Conservation (phyloP, 2,888 invertebrate species). For the Bombylius major region DNA sequence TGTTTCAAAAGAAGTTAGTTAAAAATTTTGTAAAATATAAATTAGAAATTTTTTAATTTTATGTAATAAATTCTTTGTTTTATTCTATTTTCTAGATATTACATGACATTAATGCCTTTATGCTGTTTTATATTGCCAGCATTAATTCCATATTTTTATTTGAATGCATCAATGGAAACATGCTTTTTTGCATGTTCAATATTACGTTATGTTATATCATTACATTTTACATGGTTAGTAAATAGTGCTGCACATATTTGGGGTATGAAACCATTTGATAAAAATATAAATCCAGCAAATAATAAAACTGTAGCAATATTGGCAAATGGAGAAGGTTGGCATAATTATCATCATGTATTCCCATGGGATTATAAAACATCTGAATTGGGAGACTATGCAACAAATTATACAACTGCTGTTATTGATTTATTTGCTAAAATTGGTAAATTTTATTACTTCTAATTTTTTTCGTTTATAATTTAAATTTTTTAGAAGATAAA, state of each 20-base stretch:
- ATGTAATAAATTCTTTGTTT: neutral
- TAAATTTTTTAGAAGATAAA: neutral
- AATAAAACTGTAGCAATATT: slow-evolving; percentile 50
- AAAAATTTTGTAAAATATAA: neutral
- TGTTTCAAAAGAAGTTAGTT: slow-evolving; percentile 72
- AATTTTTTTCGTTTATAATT: neutral
- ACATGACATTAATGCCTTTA: slow-evolving; percentile 60
- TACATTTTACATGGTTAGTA: slow-evolving; percentile 85
- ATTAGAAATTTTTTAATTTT: neutral
- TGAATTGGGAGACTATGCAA: slow-evolving; percentile 53
- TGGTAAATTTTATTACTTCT: slow-evolving; percentile 39
- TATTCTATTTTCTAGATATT: slow-evolving; percentile 34
- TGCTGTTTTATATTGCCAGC: slow-evolving; percentile 72
- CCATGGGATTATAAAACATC: slow-evolving; percentile 73
- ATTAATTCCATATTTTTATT: slow-evolving; percentile 58
- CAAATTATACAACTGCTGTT: slow-evolving; percentile 49
- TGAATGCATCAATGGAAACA: slow-evolving; percentile 59
- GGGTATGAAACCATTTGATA: slow-evolving; percentile 83
- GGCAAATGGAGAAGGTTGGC: slow-evolving; percentile 71
- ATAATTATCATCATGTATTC: slow-evolving; percentile 81
- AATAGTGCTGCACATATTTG: slow-evolving; percentile 90
- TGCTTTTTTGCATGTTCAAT: slow-evolving; percentile 67
- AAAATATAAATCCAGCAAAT: slow-evolving; percentile 56
- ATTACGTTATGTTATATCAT: slow-evolving; percentile 59
- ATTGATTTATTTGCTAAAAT: slow-evolving; percentile 56